Percentiles rank a stretch among this genome's conserved stretches.
Conservation (phyloP, 2,888 invertebrate genomes). For the Mythimna loreyi region DNA sequence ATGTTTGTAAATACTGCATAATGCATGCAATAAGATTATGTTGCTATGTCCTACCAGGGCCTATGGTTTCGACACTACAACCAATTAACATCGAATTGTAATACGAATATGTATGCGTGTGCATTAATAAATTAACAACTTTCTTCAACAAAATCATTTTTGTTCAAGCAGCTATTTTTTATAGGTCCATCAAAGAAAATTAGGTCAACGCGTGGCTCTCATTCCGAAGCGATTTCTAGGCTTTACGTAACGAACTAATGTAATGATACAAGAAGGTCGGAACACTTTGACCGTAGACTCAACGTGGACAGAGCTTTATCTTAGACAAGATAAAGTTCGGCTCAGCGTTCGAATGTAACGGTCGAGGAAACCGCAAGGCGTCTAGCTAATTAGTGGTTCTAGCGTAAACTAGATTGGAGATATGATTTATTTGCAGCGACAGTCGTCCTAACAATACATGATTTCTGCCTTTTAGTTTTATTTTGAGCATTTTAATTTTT, state of each 20-base stretch:
- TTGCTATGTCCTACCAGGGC: no score
- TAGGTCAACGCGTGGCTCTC: slow-evolving; percentile 7
- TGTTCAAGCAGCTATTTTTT: not conserved
- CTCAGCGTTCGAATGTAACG: slow-evolving; percentile 55
- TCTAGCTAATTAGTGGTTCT: slow-evolving; percentile 52
- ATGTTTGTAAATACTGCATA: no score
- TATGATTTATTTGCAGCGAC: slow-evolving; percentile 20
- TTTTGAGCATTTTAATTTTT: not conserved
- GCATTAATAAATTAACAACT: not conserved
- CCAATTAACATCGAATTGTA: no score
- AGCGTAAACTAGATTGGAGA: slow-evolving; percentile 25
- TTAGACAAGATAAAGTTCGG: slow-evolving; percentile 61
- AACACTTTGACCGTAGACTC: slow-evolving; percentile 44
- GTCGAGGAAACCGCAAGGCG: slow-evolving; percentile 44
- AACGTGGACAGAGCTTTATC: slow-evolving; percentile 62
- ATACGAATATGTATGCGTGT: no score
- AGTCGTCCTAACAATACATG: slow-evolving; percentile 39
- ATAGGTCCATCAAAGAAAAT: slow-evolving; percentile 23
- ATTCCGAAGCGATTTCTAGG: slow-evolving; percentile 32
- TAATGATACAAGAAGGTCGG: slow-evolving; percentile 49
- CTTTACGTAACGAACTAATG: slow-evolving; percentile 43
- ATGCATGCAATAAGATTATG: no score
- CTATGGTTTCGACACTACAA: no score
- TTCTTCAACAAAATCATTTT: not conserved
- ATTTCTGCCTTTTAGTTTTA: not conserved